Base-by-base conservation (phyloP, 2,113 vertebrate genomes). In the Gavialis gangeticus region DNA sequence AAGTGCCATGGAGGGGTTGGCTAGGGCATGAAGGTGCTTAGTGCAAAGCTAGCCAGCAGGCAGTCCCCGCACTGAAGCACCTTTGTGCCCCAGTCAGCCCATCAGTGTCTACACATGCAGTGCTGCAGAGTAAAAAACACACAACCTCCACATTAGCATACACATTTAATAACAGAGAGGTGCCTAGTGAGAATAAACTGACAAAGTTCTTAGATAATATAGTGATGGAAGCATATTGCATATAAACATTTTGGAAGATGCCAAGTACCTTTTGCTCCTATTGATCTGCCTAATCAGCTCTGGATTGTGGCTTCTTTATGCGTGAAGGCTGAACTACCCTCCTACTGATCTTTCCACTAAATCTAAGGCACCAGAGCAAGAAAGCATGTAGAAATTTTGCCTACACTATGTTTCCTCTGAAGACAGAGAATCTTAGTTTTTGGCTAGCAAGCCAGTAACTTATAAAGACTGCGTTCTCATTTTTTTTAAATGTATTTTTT, bases 271-370 rank as follows among this genome's bases (percentile, higher is more conserved):
- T 57, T 30, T 2, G 1, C 46, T 60, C 30, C 59, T 81, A 21
- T 27, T 63, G 63, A 54, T 0, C 37, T 71, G 19, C 67, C 30
- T 0, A 64, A 76, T 2, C 21, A 37, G 13, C 12, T 25, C 0
- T 0, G 28, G 54, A 2, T 78, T 80, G 22, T 21, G 25, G 6
- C 10, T 58, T 12, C 62, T 64, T 54, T 30, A 4, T 8, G 8
- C 5, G 22, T 12, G 46, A 17, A 54, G 34, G 5, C 15, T 57
- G 60, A 85, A 83, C 71, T 87, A 69, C n/a, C 59, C 59, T 86
- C 27, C 71, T 77, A 60, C 89, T 37, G 30, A 71, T 22, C 19
- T 34, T 71, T 71, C 30, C 22, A 0, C 0, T 69, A 24, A 71
- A 67, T 30, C 62, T 71, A 76, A 92, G 66, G 34, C 25, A 46